These are phyloP conservation scores for Laticauda laticaudata DNA, from an alignment of 2,113 vertebrate genomes.

Conservation along the genomic window DNA sequence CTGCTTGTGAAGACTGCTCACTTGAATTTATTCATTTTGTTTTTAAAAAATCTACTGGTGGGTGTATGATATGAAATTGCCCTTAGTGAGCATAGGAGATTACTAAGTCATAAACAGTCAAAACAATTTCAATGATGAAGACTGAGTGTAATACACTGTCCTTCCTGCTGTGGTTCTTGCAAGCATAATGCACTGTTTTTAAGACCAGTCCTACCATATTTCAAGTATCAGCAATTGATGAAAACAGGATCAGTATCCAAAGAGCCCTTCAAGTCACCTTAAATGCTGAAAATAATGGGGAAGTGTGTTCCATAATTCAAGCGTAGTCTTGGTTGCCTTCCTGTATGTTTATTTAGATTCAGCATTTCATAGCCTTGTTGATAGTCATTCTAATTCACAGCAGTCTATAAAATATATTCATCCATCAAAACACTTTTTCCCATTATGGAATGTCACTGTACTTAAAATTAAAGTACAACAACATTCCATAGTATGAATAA, in stretches of 20 bases:
- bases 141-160: background rate
- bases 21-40: background rate
- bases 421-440: background rate
- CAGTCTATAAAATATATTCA: background rate
- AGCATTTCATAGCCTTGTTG: background rate
- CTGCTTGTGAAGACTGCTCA: background rate
- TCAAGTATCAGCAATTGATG: background rate
- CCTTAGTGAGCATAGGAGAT: background rate
- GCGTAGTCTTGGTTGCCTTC: background rate
- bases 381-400: background rate
- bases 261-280: background rate
- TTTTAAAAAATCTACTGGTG: background rate
- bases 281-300: background rate
- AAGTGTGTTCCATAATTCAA: background rate
- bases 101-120: background rate
- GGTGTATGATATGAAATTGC: background rate
- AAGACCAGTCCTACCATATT: background rate
- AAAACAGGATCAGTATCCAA: background rate
- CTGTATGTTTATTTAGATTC: background rate
- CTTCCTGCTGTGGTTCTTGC: background rate
- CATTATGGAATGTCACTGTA: background rate
- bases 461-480: background rate
- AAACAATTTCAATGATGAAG: background rate
- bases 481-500: background rate
- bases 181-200: background rate